phyloP scores from a whole-genome alignment of 1,140 invertebrate genomes.

The Chironomus tepperi region DNA sequence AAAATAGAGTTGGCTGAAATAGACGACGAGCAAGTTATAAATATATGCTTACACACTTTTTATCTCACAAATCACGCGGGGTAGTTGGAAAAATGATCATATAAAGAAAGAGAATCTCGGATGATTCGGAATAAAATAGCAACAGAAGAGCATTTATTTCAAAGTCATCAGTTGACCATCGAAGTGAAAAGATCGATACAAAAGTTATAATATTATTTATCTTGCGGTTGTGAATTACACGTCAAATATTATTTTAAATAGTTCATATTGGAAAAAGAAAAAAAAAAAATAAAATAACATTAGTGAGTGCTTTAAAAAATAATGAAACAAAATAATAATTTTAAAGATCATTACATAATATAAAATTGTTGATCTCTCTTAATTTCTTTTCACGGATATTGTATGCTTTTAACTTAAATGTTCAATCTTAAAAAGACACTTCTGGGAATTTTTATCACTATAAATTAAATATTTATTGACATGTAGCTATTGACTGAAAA shows the following conservation, averaged over 20 bases:
- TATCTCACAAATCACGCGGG: conserved; percentile 11
- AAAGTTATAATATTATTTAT: not conserved
- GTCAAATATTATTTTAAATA: not conserved
- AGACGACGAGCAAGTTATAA: not conserved
- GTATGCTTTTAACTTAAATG: too few species aligned
- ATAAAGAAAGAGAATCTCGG: conserved; percentile 8
- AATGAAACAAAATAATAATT: not conserved
- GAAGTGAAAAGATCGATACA: conserved; percentile 17
- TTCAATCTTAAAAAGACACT: too few species aligned
- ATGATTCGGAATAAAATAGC: conserved; percentile 18
- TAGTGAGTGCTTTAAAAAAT: not conserved
- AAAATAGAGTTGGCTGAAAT: not conserved
- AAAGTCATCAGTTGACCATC: conserved; percentile 17
- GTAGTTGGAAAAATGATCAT: not conserved
- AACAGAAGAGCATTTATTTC: not conserved
- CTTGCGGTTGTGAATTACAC: conserved; percentile 4
- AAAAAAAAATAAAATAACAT: not conserved
- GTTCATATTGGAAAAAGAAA: not conserved
- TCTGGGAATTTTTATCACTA: too few species aligned
- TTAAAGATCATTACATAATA: not conserved
- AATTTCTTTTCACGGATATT: too few species aligned
- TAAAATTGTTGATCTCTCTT: not conserved
- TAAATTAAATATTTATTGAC: not conserved
- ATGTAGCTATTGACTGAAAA: not conserved
- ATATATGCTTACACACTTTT: not conserved